Percentiles rank a stretch among this genome's conserved stretches.
Conservation (phyloP, 2,797 vertebrate species). For the Pampus argenteus region DNA sequence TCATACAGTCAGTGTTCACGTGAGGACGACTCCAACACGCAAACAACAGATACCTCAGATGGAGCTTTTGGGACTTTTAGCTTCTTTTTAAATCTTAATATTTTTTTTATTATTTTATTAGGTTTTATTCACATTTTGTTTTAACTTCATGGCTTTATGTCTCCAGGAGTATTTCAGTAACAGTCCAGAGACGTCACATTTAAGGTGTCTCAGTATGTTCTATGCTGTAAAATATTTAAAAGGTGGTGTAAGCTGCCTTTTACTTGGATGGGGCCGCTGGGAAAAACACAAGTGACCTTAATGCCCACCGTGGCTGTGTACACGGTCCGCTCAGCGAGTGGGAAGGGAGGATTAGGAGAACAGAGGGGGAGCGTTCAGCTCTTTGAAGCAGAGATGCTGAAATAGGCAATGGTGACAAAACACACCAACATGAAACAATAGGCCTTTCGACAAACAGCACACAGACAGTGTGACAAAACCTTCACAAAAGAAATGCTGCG, state of each 20-base stretch:
- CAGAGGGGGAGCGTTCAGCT: constrained; percentile 59
- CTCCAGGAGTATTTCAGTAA: constrained; percentile 39
- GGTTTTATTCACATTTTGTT: constrained; percentile 21
- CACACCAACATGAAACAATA: constrained; percentile 59
- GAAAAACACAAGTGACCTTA: constrained; percentile 64
- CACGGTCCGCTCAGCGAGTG: constrained; percentile 44
- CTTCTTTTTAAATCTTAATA: constrained; percentile 18
- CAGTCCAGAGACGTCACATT: constrained; percentile 35
- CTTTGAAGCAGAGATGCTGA: constrained; percentile 79
- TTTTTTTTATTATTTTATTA: constrained; percentile 44
- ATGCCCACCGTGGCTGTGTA: constrained; percentile 29
- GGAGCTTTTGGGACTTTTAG: constrained; percentile 51
- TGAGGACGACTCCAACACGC: constrained; percentile 29
- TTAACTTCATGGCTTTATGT: constrained; percentile 45
- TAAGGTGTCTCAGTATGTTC: constrained; percentile 38
- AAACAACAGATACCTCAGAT: constrained; percentile 81
- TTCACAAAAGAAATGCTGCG: constrained; percentile 77
- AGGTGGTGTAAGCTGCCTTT: constrained; percentile 13
- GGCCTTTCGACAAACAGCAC: constrained; percentile 56
- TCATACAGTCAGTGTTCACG: constrained; percentile 28
- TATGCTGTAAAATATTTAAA: constrained; percentile 30
- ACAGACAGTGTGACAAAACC: constrained; percentile 53
- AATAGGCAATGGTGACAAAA: constrained; percentile 75
- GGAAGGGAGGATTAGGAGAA: constrained; percentile 66
- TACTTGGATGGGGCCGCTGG: constrained; percentile 39